Conservation (phyloP, 2,113 vertebrate genomes). For the Syngnathus typhle region DNA sequence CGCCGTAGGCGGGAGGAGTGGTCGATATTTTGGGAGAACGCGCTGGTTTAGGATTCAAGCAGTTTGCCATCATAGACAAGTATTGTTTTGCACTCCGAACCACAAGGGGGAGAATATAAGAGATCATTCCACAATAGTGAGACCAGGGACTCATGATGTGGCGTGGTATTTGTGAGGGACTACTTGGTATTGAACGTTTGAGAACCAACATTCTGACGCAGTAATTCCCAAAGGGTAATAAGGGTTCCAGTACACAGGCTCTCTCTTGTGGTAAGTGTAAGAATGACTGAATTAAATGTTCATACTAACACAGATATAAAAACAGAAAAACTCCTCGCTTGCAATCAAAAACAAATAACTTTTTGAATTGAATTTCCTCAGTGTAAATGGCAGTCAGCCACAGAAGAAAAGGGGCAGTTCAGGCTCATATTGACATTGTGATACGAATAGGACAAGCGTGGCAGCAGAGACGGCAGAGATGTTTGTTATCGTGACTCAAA, state of each 20-base stretch:
- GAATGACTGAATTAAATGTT: too few species aligned
- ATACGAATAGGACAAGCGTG: not conserved
- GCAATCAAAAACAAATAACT: not conserved
- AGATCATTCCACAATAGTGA: too few species aligned
- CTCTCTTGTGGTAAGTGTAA: too few species aligned
- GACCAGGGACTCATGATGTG: too few species aligned
- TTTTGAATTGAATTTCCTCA: not conserved
- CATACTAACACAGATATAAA: not conserved
- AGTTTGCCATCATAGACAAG: not conserved
- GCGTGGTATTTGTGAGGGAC: not conserved
- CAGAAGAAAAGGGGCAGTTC: not conserved
- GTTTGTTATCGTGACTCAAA: not conserved
- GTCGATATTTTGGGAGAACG: not conserved
- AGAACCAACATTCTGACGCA: too few species aligned
- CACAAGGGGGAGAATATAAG: not conserved
- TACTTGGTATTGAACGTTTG: too few species aligned
- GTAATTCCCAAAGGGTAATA: not conserved
- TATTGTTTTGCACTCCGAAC: not conserved
- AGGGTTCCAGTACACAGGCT: too few species aligned
- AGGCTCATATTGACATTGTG: not conserved
- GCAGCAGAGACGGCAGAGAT: not conserved
- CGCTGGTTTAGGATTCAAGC: not conserved
- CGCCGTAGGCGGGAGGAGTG: not conserved
- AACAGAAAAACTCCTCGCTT: not conserved
- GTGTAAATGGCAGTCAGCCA: not conserved